Evolutionary conservation across 1,140 invertebrate genomes (phyloP).

Genomic region (Nephila pilipes): DNA sequence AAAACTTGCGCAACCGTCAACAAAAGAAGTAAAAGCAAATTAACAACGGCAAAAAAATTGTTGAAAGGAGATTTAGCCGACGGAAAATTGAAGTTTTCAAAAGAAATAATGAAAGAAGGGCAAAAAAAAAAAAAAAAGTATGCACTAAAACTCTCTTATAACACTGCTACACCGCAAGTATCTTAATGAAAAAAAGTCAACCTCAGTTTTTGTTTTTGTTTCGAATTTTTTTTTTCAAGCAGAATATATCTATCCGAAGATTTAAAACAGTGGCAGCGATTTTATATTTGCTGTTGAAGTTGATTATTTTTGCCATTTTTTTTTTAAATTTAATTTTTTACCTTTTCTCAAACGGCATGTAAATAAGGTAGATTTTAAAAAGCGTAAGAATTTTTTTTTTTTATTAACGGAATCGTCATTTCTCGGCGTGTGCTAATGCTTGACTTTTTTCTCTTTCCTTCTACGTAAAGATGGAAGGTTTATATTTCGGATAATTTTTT

Average conservation of each 20-base stretch:
- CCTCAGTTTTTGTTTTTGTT: neutral
- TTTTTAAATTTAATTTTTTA: neutral
- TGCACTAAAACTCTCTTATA: slow-evolving; percentile 10
- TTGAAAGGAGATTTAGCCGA: slow-evolving; percentile 34
- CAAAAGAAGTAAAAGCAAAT: slow-evolving; percentile 32
- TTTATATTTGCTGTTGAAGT: neutral
- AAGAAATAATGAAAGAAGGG: neutral
- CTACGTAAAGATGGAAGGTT: neutral
- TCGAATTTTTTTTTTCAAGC: neutral
- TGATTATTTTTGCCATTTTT: neutral
- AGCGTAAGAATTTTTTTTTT: neutral
- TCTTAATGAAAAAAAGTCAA: neutral
- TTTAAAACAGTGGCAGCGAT: slow-evolving; percentile 1
- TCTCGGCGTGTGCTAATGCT: neutral
- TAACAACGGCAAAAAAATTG: slow-evolving; percentile 18
- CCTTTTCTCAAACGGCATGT: neutral
- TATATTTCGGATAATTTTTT: neutral
- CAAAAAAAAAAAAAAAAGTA: neutral
- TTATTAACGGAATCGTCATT: neutral
- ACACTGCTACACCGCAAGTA: neutral
- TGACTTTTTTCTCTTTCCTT: neutral
- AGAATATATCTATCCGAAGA: neutral
- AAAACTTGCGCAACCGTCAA: slow-evolving; percentile 34
- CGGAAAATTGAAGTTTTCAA: slow-evolving; percentile 33
- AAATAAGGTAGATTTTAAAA: neutral